Conservation (phyloP, 2,888 invertebrate genomes). For the Charanyca ferruginea region DNA sequence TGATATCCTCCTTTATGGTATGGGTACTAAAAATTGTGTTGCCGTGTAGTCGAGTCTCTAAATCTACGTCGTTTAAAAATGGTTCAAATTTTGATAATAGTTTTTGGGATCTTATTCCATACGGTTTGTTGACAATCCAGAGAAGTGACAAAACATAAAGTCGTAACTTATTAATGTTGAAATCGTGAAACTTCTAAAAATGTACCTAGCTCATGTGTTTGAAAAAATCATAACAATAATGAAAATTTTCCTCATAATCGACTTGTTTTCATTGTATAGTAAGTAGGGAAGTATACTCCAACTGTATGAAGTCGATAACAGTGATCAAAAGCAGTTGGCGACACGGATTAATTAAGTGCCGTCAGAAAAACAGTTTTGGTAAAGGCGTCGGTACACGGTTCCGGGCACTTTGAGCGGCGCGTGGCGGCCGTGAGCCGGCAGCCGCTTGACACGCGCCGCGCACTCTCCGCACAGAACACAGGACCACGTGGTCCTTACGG, state of each 20-base stretch:
- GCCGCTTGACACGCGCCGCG: conserved; percentile 47
- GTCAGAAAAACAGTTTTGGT: conserved; percentile 83
- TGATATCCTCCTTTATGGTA: neutral
- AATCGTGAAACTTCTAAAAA: neutral
- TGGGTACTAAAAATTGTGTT: too few relatives aligned
- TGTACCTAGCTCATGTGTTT: neutral
- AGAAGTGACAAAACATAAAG: too few relatives aligned
- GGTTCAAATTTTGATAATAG: too few relatives aligned
- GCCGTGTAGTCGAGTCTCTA: too few relatives aligned
- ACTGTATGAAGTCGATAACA: conserved; percentile 37
- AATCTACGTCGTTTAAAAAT: too few relatives aligned
- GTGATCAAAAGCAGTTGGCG: conserved; percentile 69
- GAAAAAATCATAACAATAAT: neutral
- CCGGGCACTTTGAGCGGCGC: conserved; percentile 81
- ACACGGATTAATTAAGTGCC: conserved; percentile 88
- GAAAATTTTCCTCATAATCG: neutral
- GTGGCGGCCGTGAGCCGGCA: conserved; percentile 71
- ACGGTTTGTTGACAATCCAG: too few relatives aligned
- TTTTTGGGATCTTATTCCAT: too few relatives aligned
- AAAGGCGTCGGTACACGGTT: conserved; percentile 82
- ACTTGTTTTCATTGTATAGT: neutral
- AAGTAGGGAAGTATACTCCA: neutral
- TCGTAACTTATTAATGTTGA: neutral
- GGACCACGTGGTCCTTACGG: conserved; percentile 65
- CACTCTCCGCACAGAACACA: conserved; percentile 64